Percentiles rank a stretch among this genome's conserved stretches.
phyloP scores from a whole-genome alignment of 2,113 vertebrate species.

The Mobula hypostoma region DNA sequence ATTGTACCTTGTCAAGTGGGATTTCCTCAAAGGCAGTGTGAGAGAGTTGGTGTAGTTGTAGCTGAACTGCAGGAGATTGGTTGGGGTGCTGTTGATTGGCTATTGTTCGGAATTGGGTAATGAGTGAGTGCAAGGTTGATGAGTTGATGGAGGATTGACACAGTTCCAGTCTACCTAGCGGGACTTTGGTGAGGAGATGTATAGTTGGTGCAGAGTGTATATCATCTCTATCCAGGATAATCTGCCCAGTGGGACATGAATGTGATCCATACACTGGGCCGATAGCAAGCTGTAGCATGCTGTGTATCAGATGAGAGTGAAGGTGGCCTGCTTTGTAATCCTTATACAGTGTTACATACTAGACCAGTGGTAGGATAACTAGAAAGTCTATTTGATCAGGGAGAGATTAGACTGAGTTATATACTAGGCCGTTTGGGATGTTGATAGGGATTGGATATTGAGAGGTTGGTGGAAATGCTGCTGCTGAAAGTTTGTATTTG shows the following conservation, averaged over 20 bases:
- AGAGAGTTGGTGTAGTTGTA: too few relatives aligned
- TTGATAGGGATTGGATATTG: background rate
- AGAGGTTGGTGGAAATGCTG: background rate
- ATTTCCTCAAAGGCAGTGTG: too few relatives aligned
- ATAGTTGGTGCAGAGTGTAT: background rate
- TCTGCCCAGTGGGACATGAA: background rate
- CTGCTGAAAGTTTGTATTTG: background rate
- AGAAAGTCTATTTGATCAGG: background rate
- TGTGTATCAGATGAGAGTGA: background rate
- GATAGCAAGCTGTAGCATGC: background rate
- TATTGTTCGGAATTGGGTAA: background rate
- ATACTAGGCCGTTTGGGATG: background rate
- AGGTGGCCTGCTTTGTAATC: too few relatives aligned
- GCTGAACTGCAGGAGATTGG: too few relatives aligned
- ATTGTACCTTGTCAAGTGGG: too few relatives aligned
- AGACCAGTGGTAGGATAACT: background rate
- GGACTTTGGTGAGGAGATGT: background rate
- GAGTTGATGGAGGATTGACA: background rate
- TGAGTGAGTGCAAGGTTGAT: background rate
- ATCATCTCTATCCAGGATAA: background rate
- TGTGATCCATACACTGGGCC: background rate
- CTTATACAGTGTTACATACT: background rate
- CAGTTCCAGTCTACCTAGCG: too few relatives aligned
- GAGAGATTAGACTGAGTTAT: background rate
- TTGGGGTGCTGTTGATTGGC: too few relatives aligned